Evolutionary conservation across 2,888 invertebrate species (phyloP).

Genomic region (Teinopalpus imperialis): DNA sequence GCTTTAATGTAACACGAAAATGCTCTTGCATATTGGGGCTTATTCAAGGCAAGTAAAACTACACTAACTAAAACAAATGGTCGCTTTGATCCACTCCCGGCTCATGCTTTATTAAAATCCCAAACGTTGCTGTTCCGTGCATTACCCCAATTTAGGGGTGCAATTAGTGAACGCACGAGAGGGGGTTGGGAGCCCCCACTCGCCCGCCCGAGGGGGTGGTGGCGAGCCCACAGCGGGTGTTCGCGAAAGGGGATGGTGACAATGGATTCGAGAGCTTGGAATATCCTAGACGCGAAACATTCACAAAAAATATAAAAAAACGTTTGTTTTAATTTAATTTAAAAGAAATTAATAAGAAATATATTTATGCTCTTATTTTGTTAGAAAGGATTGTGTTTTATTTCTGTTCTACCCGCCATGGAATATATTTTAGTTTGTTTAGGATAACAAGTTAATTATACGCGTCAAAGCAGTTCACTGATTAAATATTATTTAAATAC

Average conservation of each 20-base stretch:
- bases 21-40: constrained; percentile 30
- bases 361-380: too few relatives aligned
- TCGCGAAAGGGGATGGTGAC: constrained; percentile 14
- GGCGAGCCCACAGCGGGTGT: constrained; percentile 17
- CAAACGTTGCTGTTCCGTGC: constrained; percentile 61
- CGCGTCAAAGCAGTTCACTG: too few relatives aligned
- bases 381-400: too few relatives aligned
- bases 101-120: constrained; percentile 76
- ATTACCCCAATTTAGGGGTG: constrained; percentile 77
- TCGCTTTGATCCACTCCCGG: constrained; percentile 56
- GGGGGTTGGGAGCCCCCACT: constrained; percentile 45
- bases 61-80: constrained; percentile 72
- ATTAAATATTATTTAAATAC: too few relatives aligned
- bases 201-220: constrained; percentile 36
- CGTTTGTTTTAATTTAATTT: too few relatives aligned
- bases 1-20: constrained; percentile 7
- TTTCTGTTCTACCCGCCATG: too few relatives aligned
- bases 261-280: constrained; percentile 14
- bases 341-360: too few relatives aligned
- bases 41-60: constrained; percentile 52
- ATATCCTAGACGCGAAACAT: constrained; percentile 5
- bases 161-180: constrained; percentile 70
- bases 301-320: too few relatives aligned
- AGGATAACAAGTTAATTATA: too few relatives aligned
- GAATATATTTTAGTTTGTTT: too few relatives aligned